Conservation (phyloP, 1,140 invertebrate species). For the Penaeus indicus region DNA sequence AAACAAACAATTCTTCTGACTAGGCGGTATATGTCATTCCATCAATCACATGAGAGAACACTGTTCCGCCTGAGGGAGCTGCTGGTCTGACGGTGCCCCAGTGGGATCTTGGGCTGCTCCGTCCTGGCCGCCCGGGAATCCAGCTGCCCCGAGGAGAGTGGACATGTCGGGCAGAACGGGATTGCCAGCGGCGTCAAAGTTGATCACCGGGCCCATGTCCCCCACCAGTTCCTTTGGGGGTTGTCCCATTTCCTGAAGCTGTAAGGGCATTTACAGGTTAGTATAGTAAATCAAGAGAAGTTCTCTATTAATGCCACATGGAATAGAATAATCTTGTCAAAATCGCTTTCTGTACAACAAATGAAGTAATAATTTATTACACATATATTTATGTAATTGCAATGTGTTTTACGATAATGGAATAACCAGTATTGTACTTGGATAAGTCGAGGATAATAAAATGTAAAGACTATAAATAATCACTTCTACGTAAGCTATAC, state of each 20-base stretch:
- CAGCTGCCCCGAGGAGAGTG: slow-evolving; percentile 31
- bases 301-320: too few species aligned
- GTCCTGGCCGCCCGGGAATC: neutral
- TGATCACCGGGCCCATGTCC: slow-evolving; percentile 51
- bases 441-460: too few species aligned
- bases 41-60: slow-evolving; percentile 37
- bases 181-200: slow-evolving; percentile 42
- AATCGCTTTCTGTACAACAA: too few species aligned
- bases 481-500: too few species aligned
- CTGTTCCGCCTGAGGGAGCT: neutral
- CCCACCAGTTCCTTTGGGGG: slow-evolving; percentile 53
- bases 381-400: too few species aligned
- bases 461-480: too few species aligned
- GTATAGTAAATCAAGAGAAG: too few species aligned
- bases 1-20: neutral
- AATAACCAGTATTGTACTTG: too few species aligned
- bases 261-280: neutral
- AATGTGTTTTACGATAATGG: too few species aligned
- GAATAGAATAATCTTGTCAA: too few species aligned
- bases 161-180: slow-evolving; percentile 47
- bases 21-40: neutral
- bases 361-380: too few species aligned
- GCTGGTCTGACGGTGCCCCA: neutral
- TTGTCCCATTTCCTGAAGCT: slow-evolving; percentile 56
- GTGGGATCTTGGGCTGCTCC: neutral